phyloP scores from a whole-genome alignment of 2,888 invertebrate genomes.

The Corythucha ciliata region DNA sequence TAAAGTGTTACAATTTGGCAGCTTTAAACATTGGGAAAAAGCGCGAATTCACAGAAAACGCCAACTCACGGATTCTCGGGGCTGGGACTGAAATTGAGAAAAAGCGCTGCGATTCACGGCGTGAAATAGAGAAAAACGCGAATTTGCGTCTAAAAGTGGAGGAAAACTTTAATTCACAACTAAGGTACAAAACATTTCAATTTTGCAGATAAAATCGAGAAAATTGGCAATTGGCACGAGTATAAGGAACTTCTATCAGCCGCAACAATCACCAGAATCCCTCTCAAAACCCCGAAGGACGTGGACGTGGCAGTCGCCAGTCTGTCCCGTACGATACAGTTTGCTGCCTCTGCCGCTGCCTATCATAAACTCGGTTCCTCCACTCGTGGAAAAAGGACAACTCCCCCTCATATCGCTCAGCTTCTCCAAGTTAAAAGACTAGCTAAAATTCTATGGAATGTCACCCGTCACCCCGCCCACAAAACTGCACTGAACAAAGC shows the following conservation, averaged over 20 bases:
- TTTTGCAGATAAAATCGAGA: too few relatives aligned
- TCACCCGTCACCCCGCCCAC: background rate
- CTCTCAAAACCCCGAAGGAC: slow-evolving; percentile 7
- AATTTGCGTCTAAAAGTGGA: too few relatives aligned
- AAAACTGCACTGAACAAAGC: slow-evolving; percentile 10
- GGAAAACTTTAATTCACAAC: too few relatives aligned
- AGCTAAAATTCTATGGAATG: background rate
- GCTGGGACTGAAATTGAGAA: too few relatives aligned
- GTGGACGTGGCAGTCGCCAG: slow-evolving; percentile 3
- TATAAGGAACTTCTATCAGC: slow-evolving; percentile 6
- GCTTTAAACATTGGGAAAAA: too few relatives aligned
- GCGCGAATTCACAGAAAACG: too few relatives aligned
- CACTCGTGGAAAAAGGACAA: background rate
- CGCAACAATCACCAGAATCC: background rate
- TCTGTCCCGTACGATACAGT: slow-evolving; percentile 8
- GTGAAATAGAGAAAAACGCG: too few relatives aligned
- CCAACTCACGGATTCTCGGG: too few relatives aligned
- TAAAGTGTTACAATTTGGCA: too few relatives aligned
- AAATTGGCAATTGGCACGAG: slow-evolving; percentile 14
- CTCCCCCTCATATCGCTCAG: background rate
- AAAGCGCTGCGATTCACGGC: too few relatives aligned
- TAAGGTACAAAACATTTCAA: too few relatives aligned
- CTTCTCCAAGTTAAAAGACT: slow-evolving; percentile 10
- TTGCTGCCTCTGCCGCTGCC: slow-evolving; percentile 13
- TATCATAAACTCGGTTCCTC: too few relatives aligned